Evolutionary conservation across 2,888 invertebrate species (phyloP).

Genomic region (Pammene aurita): DNA sequence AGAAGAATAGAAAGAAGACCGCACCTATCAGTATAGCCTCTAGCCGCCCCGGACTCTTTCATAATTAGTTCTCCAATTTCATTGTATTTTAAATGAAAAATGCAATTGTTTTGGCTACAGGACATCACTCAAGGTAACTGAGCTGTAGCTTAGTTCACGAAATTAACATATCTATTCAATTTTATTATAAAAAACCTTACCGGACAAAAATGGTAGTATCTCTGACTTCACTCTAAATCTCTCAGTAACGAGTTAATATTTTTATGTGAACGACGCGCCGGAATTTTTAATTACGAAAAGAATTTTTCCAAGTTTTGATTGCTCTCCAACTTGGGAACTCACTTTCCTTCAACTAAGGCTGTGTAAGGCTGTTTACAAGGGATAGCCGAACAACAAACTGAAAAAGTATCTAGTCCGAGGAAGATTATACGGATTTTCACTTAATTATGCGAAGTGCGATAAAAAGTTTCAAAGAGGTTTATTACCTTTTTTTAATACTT

Average conservation of each 20-base stretch:
- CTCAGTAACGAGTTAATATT: slow-evolving; percentile 19
- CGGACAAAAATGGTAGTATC: no score
- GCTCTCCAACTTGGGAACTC: slow-evolving; percentile 58
- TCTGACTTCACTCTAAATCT: background rate
- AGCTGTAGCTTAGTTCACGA: no score
- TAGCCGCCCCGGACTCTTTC: no score
- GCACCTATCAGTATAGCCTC: no score
- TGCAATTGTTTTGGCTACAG: no score
- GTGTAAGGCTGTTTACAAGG: slow-evolving; percentile 60
- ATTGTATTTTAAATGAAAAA: no score
- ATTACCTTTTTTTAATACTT: background rate
- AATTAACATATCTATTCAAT: no score
- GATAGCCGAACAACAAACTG: slow-evolving; percentile 64
- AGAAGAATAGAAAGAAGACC: no score
- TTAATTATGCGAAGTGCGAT: slow-evolving; percentile 5
- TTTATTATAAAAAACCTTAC: no score
- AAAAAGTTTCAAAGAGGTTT: background rate
- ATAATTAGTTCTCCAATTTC: no score
- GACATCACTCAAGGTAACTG: no score
- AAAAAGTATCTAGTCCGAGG: background rate
- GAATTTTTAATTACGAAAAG: slow-evolving; percentile 66
- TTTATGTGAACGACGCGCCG: slow-evolving; percentile 19
- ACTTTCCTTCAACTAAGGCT: slow-evolving; percentile 62
- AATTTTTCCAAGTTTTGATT: slow-evolving; percentile 68
- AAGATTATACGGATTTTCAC: slow-evolving; percentile 40